Percentiles rank a stretch among this genome's conserved stretches.
phyloP scores from a whole-genome alignment of 2,888 invertebrate species.

The Drosophila emarginata region DNA sequence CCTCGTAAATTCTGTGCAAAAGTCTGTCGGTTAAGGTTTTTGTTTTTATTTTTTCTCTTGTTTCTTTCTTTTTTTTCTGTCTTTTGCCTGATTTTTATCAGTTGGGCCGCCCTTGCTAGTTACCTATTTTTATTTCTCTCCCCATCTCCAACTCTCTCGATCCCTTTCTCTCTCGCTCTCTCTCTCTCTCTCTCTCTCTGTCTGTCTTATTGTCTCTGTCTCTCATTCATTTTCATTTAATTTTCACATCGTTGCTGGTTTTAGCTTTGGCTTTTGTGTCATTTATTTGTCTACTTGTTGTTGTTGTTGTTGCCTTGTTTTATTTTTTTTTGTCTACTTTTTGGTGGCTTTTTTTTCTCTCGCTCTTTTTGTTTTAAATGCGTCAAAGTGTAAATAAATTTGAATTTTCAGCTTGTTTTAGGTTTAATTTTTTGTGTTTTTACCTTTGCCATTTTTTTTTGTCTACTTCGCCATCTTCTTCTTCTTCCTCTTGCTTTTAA shows the following conservation, averaged over 20 bases:
- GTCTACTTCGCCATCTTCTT: conserved; percentile 54
- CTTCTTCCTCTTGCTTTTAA: conserved; percentile 58
- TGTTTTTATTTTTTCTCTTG: conserved; percentile 20
- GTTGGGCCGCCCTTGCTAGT: conserved; percentile 53
- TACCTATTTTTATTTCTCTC: conserved; percentile 49
- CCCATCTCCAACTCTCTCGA: not conserved
- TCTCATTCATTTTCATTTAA: conserved; percentile 64
- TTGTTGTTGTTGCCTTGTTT: conserved; percentile 17
- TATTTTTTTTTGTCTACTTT: conserved; percentile 24
- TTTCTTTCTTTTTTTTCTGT: conserved; percentile 41
- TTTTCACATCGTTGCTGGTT: conserved; percentile 72
- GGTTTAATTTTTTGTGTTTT: conserved; percentile 51
- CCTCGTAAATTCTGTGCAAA: conserved; percentile 78
- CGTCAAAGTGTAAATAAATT: conserved; percentile 79
- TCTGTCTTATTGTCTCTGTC: conserved; percentile 10
- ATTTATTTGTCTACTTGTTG: conserved; percentile 70
- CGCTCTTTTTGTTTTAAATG: conserved; percentile 76
- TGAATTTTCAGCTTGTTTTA: conserved; percentile 79
- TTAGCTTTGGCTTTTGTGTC: conserved; percentile 51
- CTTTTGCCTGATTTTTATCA: conserved; percentile 64
- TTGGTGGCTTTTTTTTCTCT: conserved; percentile 36
- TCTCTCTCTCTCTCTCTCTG: conserved; percentile 3
- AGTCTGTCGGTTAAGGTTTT: conserved; percentile 47
- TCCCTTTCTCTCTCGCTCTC: conserved; percentile 22
- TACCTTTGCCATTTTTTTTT: conserved; percentile 56